Conservation (phyloP, 2,113 vertebrate genomes). For the Nothocercus nigrocapillus region DNA sequence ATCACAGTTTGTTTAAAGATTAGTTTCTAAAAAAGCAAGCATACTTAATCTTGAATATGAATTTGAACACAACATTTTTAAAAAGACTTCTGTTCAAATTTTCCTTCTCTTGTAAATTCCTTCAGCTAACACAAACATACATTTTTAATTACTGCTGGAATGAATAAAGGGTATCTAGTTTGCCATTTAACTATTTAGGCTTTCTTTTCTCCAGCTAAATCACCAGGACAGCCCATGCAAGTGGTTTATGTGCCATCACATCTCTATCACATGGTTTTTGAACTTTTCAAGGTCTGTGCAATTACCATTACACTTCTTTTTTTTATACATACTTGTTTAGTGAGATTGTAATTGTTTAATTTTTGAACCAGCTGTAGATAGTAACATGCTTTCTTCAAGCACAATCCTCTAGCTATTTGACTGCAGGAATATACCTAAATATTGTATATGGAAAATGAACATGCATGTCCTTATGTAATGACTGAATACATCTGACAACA, state of each 20-base stretch:
- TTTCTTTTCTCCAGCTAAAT: conserved; percentile 84
- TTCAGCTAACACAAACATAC: neutral
- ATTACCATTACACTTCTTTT: conserved; percentile 44
- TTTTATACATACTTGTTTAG: conserved; percentile 26
- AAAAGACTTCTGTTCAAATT: neutral
- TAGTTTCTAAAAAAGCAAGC: neutral
- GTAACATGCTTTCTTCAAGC: neutral
- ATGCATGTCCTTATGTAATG: neutral
- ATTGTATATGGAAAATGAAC: neutral
- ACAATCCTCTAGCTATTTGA: neutral
- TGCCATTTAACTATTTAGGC: conserved; percentile 51
- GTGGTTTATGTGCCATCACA: conserved; percentile 98
- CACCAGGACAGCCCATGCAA: conserved; percentile 84
- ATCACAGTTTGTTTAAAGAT: neutral
- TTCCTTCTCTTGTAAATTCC: neutral
- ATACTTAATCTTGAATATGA: neutral
- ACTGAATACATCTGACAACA: neutral
- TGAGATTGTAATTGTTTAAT: neutral
- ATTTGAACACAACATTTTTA: neutral
- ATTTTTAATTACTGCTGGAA: neutral
- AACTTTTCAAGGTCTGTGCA: conserved; percentile 95
- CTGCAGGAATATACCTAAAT: neutral
- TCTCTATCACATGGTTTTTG: conserved; percentile 98
- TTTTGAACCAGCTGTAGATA: neutral
- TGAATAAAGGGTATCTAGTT: neutral